phyloP scores from a whole-genome alignment of 2,797 vertebrate species.

The Onychomys torridus region DNA sequence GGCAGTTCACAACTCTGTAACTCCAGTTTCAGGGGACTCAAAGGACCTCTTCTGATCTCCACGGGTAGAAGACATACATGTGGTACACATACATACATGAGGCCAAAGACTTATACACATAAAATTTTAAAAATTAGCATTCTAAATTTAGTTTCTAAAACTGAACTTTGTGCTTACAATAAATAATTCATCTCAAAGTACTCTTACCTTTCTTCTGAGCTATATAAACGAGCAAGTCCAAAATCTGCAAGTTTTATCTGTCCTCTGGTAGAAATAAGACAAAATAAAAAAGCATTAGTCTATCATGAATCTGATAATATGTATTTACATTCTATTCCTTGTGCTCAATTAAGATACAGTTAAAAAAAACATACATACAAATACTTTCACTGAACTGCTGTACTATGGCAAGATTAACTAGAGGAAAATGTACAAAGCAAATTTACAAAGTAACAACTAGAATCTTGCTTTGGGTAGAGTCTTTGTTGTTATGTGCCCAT shows the following conservation, averaged over 20 bases:
- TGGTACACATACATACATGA: background rate
- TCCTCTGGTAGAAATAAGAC: conserved; percentile 89
- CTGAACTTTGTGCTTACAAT: background rate
- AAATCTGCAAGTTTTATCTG: conserved; percentile 93
- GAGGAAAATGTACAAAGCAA: background rate
- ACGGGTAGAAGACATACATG: background rate
- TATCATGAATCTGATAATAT: conserved; percentile 40
- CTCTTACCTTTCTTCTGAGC: conserved; percentile 92
- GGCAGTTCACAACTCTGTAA: background rate
- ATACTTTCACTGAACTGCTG: background rate
- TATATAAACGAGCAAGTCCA: conserved; percentile 91
- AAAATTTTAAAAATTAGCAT: background rate
- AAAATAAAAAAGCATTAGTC: conserved; percentile 73
- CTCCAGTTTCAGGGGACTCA: background rate
- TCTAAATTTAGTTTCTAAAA: conserved; percentile 49
- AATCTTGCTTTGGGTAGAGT: conserved; percentile 29
- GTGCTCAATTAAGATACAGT: conserved; percentile 7
- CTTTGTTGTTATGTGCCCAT: background rate
- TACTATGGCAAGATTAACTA: background rate
- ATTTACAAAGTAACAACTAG: background rate
- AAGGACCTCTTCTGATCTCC: background rate
- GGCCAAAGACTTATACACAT: background rate
- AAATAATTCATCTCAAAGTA: conserved; percentile 50
- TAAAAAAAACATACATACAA: background rate
- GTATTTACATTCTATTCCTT: conserved; percentile 32